phyloP scores from a whole-genome alignment of 2,113 vertebrate genomes.

The Gymnogyps californianus region DNA sequence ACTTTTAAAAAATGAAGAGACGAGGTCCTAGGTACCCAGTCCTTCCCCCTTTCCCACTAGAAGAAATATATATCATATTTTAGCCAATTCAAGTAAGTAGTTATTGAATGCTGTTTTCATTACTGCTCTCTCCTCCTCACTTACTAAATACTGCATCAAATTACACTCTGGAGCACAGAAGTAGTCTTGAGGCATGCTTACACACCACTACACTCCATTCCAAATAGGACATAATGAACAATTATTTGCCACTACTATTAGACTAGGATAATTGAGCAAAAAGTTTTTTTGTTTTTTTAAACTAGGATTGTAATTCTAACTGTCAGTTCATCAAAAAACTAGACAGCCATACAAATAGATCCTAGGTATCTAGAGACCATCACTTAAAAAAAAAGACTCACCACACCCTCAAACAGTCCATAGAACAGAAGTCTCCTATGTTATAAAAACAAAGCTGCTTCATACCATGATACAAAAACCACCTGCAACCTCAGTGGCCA shows the following conservation, averaged over 20 bases:
- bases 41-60: background rate
- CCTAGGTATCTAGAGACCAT: background rate
- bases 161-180: background rate
- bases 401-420: background rate
- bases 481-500: background rate
- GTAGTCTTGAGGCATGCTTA: background rate
- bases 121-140: background rate
- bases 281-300: background rate
- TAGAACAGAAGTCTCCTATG: background rate
- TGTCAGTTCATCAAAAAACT: background rate
- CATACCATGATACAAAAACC: background rate
- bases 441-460: background rate
- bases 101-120: background rate
- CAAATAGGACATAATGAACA: background rate
- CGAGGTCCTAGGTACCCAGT: background rate
- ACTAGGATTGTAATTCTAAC: background rate
- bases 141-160: background rate
- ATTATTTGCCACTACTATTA: background rate
- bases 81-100: background rate
- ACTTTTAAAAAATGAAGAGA: background rate
- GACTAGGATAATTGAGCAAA: background rate
- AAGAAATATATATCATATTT: background rate
- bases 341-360: background rate
- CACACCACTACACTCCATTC: background rate
- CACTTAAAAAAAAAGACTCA: background rate